Base-by-base conservation (phyloP, 2,113 vertebrate species). In the Gulo gulo region DNA sequence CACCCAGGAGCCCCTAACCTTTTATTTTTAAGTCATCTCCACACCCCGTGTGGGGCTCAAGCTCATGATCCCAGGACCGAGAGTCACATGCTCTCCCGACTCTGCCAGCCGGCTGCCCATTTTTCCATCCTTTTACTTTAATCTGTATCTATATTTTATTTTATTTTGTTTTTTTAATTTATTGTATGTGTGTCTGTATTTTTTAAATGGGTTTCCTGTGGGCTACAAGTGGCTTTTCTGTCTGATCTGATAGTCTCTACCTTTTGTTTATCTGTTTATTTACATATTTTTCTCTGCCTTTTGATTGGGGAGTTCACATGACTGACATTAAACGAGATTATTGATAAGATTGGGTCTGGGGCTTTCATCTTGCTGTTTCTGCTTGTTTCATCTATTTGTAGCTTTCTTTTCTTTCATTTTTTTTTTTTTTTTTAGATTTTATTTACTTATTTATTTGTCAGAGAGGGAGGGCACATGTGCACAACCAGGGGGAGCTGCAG, bases 311-410 rank as follows among this genome's bases (percentile, higher is more conserved):
- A 7, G 39, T 39, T 18, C 4, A 16, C 14, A 7, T 26, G 1
- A 3, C 15, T 39, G 1, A 6, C 63, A 6, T 1, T 31, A 12
- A 29, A 1, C 12, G 59, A 23, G 59, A 11, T 45, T 4, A 20
- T 5, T 29, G 59, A 29, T 69, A 31, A 79, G 69, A 0, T 29
- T 8, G 15, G 76, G 26, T 15, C 1, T 15, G 12, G 7, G 26
- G 11, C 39, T 71, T 55, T 31, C 78, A 11, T 31, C 18, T 76
- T 4, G n/a, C 11, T 34, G 12, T 11, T 29, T 7, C 15, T 24
- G 50, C 21, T 5, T 57, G 1, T 36, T 47, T 7, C n/a, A 20
- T 71, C 7, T 71, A 14, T 21, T 65, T 34, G 13, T 31, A 65
- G n/a, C n/a, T 71, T 71, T 11, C 18, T 71, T 29, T 29, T 50